Conservation (phyloP, 2,113 vertebrate species). For the Felis chaus region DNA sequence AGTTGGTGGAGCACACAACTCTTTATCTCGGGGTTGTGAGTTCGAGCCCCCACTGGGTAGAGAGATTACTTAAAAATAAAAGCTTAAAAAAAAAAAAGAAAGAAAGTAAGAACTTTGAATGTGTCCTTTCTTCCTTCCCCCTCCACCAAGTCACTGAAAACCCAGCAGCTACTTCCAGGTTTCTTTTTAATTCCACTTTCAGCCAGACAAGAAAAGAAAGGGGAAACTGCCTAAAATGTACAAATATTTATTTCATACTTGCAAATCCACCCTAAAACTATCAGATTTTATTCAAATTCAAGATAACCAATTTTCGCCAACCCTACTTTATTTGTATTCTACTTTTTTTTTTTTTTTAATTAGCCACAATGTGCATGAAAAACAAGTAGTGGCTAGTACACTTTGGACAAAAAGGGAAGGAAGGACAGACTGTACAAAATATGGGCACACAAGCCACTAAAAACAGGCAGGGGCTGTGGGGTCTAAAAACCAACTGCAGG, state of each 20-base stretch:
- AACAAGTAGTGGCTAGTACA: not conserved
- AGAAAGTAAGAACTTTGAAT: not conserved
- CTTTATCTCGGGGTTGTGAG: not conserved
- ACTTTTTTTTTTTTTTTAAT: not conserved
- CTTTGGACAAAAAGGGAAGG: not conserved
- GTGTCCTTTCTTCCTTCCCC: not conserved
- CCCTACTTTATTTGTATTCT: not conserved
- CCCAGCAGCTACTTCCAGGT: not conserved
- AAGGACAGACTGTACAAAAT: not conserved
- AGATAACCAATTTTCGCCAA: not conserved
- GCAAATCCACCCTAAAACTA: not conserved
- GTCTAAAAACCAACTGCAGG: not conserved
- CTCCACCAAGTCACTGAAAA: not conserved
- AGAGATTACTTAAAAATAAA: not conserved
- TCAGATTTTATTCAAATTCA: not conserved
- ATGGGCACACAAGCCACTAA: not conserved
- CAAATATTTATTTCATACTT: not conserved
- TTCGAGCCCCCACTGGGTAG: not conserved
- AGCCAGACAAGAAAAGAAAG: slow-evolving; percentile 32
- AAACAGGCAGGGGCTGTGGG: fast-evolving
- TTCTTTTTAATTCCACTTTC: not conserved
- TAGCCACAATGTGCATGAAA: not conserved
- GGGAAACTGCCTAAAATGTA: not conserved
- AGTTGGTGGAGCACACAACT: not conserved
- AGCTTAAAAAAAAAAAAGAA: not conserved